Evolutionary conservation across 2,888 invertebrate species (phyloP).

Genomic region (Stenotaenia linearis): DNA sequence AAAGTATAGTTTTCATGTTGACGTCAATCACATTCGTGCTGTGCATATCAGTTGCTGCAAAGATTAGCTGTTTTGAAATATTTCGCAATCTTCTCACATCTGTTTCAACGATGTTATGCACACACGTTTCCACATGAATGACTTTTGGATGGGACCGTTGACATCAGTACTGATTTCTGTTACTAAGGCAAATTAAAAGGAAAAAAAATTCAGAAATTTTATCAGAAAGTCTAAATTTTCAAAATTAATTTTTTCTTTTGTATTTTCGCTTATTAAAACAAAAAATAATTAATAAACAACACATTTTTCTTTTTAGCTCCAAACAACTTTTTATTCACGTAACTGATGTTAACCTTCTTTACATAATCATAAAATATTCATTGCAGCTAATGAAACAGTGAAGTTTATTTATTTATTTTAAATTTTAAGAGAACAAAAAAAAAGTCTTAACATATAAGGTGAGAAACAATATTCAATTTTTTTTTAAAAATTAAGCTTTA

Average conservation of each 20-base stretch:
- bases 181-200: background rate
- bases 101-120: conserved; percentile 6
- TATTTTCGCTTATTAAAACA: too few species aligned
- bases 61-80: conserved; percentile 5
- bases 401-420: background rate
- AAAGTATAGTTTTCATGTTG: background rate
- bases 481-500: background rate
- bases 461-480: background rate
- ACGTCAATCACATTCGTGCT: background rate
- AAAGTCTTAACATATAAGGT: background rate
- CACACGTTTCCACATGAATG: conserved; percentile 17
- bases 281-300: background rate
- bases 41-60: background rate
- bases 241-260: background rate
- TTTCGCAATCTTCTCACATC: conserved; percentile 6
- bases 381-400: conserved; percentile 16
- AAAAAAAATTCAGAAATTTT: too few species aligned
- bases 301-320: background rate
- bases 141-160: conserved; percentile 20
- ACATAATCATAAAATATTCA: background rate
- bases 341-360: conserved; percentile 18
- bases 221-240: too few species aligned
- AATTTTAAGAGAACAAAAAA: conserved; percentile 17
- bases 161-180: conserved; percentile 12
- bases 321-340: conserved; percentile 23